Percentiles rank a stretch among this genome's conserved stretches.
Evolutionary conservation across 2,113 vertebrate species (phyloP).

Genomic region (Eulemur rufifrons): DNA sequence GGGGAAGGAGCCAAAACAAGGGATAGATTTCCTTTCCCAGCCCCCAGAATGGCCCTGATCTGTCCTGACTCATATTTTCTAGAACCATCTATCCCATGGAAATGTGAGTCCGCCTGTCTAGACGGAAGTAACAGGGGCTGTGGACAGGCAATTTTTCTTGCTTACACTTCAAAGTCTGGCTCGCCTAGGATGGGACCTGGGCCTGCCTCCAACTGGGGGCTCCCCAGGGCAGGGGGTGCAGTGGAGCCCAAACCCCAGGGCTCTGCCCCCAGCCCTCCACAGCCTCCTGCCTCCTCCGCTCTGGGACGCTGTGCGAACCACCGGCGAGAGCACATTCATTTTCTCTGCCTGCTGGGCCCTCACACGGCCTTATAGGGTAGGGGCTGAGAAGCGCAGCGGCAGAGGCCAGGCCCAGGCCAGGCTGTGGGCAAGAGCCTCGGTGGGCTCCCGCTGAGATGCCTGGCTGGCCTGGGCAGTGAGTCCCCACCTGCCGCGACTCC

Average conservation of each 20-base stretch:
- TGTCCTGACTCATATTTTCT: not conserved
- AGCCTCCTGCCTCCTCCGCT: not conserved
- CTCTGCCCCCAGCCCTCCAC: not conserved
- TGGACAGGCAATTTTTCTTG: not conserved
- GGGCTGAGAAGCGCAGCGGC: not conserved
- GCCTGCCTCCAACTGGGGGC: not conserved
- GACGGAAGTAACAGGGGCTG: not conserved
- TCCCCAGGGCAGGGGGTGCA: not conserved
- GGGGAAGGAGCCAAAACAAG: not conserved
- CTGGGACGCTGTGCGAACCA: not conserved
- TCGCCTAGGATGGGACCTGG: not conserved
- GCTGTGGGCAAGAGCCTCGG: not conserved
- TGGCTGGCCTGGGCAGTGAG: accelerated
- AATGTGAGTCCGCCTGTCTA: not conserved
- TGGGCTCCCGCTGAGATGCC: not conserved
- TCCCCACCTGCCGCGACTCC: not conserved
- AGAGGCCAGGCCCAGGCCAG: not conserved
- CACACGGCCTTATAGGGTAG: conserved; percentile 22
- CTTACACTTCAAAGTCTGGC: not conserved
- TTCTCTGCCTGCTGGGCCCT: conserved; percentile 3
- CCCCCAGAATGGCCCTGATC: not conserved
- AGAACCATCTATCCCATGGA: not conserved
- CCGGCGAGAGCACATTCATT: not conserved
- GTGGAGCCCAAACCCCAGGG: not conserved
- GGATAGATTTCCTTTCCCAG: not conserved